phyloP scores from a whole-genome alignment of 2,797 vertebrate species.

The Telmatherina bonti region DNA sequence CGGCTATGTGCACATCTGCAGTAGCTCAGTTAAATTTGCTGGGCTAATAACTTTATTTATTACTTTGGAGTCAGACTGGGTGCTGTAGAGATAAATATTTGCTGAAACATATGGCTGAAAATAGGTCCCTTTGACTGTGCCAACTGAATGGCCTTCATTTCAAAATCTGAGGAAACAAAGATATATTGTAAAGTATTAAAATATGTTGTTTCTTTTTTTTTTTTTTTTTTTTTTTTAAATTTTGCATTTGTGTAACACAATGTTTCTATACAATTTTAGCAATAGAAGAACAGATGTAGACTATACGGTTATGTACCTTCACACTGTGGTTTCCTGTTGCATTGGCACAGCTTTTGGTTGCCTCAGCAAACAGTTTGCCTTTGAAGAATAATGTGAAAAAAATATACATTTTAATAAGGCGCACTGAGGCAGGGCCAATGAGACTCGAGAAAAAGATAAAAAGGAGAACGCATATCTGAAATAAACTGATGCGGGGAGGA shows the following conservation, averaged over 20 bases:
- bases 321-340: constrained; percentile 77
- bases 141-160: constrained; percentile 15
- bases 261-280: constrained; percentile 11
- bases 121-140: constrained; percentile 16
- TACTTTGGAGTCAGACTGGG: no score
- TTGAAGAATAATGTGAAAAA: constrained; percentile 79
- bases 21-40: constrained; percentile 16
- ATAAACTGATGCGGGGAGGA: constrained; percentile 61
- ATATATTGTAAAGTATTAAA: constrained; percentile 19
- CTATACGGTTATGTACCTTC: constrained; percentile 52
- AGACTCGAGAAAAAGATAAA: constrained; percentile 66
- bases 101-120: constrained; percentile 22
- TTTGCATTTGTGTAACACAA: constrained; percentile 1
- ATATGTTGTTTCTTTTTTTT: constrained; percentile 14
- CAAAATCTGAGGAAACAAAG: constrained; percentile 17
- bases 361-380: constrained; percentile 65
- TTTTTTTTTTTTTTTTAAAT: constrained; percentile 42
- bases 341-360: constrained; percentile 49
- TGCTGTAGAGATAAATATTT: constrained; percentile 27
- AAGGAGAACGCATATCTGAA: constrained; percentile 74
- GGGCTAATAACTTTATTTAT: no score
- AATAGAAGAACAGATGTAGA: constrained; percentile 28
- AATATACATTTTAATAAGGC: constrained; percentile 82
- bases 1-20: constrained; percentile 19
- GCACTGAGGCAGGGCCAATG: constrained; percentile 55